phyloP scores from a whole-genome alignment of 1,140 invertebrate genomes.

The Medauroidea extradentata region DNA sequence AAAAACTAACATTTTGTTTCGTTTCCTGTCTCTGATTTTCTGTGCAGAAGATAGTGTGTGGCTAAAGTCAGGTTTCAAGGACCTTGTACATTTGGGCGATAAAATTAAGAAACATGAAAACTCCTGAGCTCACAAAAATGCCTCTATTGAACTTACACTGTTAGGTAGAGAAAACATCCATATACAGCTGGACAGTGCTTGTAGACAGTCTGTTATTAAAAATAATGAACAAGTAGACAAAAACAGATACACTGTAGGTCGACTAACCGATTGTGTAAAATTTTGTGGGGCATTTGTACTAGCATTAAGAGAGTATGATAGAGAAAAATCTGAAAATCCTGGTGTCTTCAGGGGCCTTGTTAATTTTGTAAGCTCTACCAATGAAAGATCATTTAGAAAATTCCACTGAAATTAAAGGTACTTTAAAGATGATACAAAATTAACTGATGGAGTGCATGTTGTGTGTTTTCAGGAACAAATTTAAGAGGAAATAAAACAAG shows the following conservation, averaged over 20 bases:
- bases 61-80: slow-evolving; percentile 17
- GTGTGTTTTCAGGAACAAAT: slow-evolving; percentile 30
- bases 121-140: slow-evolving; percentile 10
- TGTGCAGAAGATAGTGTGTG: slow-evolving; percentile 16
- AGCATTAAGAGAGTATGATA: slow-evolving; percentile 26
- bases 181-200: background rate
- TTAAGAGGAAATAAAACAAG: slow-evolving; percentile 28
- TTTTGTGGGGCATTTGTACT: slow-evolving; percentile 34
- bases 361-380: slow-evolving; percentile 23
- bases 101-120: slow-evolving; percentile 19
- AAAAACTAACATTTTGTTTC: slow-evolving; percentile 23
- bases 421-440: slow-evolving; percentile 35
- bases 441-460: slow-evolving; percentile 43
- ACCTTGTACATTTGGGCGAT: slow-evolving; percentile 14
- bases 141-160: slow-evolving; percentile 1
- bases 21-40: slow-evolving; percentile 25
- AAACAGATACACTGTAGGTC: slow-evolving; percentile 32
- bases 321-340: slow-evolving; percentile 15
- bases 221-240: slow-evolving; percentile 33
- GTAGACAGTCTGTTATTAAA: slow-evolving; percentile 9
- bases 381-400: slow-evolving; percentile 31
- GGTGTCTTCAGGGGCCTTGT: slow-evolving; percentile 22
- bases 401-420: slow-evolving; percentile 30
- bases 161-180: slow-evolving; percentile 4
- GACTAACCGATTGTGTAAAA: slow-evolving; percentile 35